Percentiles rank a stretch among this genome's conserved stretches.
Conservation (phyloP, 2,113 vertebrate genomes). For the Gallinago paraguaiae region DNA sequence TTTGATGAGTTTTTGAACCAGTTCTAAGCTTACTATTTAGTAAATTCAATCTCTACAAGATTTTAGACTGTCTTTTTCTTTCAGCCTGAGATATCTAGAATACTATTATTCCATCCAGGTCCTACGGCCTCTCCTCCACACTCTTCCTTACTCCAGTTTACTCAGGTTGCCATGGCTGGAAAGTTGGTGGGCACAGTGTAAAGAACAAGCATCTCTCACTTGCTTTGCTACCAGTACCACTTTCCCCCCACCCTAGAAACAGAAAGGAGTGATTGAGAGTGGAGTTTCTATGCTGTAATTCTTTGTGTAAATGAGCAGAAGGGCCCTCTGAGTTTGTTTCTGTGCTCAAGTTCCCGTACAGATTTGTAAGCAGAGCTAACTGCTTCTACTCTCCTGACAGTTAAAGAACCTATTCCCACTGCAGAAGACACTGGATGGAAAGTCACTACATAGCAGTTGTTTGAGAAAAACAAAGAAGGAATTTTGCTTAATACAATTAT, state of each 20-base stretch:
- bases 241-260: neutral
- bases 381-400: neutral
- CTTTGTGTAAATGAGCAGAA: neutral
- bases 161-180: neutral
- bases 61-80: neutral
- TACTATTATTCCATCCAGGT: neutral
- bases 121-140: neutral
- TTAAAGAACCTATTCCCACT: neutral
- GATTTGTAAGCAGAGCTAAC: neutral
- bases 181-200: neutral
- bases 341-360: neutral
- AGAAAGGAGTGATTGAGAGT: neutral
- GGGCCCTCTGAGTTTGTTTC: neutral
- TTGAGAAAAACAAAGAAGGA: conserved; percentile 37
- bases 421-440: conserved; percentile 21
- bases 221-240: neutral
- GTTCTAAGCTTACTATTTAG: neutral
- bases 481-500: conserved; percentile 61
- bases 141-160: neutral
- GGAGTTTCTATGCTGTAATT: neutral
- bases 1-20: neutral
- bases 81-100: neutral
- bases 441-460: neutral
- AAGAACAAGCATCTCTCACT: neutral
- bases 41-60: neutral